Conservation (phyloP, 2,113 vertebrate species). For the Callaeas wilsoni region DNA sequence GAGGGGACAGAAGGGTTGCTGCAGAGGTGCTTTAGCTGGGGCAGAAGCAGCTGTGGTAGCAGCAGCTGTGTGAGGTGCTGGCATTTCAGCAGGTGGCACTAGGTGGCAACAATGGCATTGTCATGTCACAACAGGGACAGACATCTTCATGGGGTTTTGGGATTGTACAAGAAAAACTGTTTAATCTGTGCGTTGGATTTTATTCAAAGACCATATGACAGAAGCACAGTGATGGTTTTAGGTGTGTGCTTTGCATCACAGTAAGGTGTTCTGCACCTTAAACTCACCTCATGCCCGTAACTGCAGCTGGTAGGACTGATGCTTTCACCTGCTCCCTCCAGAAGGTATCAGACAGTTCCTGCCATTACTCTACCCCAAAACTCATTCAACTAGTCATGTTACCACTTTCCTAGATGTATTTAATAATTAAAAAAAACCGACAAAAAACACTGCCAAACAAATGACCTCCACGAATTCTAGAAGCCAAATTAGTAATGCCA, state of each 20-base stretch:
- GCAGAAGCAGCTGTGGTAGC: not conserved
- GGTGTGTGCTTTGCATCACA: not conserved
- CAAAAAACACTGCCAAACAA: not conserved
- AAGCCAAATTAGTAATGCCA: not conserved
- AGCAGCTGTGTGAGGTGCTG: not conserved
- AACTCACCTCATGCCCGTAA: not conserved
- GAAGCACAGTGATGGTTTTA: not conserved
- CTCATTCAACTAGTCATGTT: not conserved
- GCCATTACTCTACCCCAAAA: not conserved
- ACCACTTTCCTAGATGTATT: not conserved
- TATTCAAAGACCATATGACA: not conserved
- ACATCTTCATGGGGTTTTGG: rapidly evolving
- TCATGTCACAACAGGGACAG: not conserved
- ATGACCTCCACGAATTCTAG: not conserved
- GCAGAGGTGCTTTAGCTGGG: not conserved
- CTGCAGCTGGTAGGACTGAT: not conserved
- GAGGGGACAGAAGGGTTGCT: not conserved
- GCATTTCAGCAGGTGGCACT: not conserved
- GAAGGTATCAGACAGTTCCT: not conserved
- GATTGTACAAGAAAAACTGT: not conserved
- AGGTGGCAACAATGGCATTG: not conserved
- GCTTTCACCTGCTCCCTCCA: not conserved
- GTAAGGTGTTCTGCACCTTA: not conserved
- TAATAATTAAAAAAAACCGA: not conserved
- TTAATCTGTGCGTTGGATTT: not conserved